phyloP scores from a whole-genome alignment of 2,888 invertebrate genomes.

The Nephrocerus scutellatus region DNA sequence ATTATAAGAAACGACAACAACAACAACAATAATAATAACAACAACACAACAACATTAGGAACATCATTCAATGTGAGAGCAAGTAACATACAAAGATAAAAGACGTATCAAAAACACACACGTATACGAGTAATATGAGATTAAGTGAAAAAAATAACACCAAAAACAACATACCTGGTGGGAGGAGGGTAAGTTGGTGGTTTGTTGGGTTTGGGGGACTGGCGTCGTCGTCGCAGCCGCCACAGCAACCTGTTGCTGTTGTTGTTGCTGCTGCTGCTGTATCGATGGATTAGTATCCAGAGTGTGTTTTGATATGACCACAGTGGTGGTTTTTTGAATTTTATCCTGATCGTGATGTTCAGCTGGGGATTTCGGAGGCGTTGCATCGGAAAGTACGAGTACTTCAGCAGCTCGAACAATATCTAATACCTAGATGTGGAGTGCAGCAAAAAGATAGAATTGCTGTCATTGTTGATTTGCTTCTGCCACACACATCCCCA shows the following conservation, averaged over 20 bases:
- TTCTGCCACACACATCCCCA: conserved; percentile 9
- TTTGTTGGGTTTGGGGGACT: conserved; percentile 21
- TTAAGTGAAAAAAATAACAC: too few relatives aligned
- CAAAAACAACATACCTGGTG: conserved; percentile 34
- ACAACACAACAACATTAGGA: conserved; percentile 10
- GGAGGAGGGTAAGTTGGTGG: conserved; percentile 24
- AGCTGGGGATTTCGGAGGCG: conserved; percentile 68
- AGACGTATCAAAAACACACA: conserved; percentile 14
- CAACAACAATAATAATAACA: conserved; percentile 5
- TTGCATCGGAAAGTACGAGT: conserved; percentile 54
- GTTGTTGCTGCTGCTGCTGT: conserved; percentile 16
- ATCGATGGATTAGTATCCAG: conserved; percentile 54
- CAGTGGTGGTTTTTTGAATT: conserved; percentile 78
- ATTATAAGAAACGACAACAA: background rate
- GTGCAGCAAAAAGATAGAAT: background rate
- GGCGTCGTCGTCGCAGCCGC: conserved; percentile 14
- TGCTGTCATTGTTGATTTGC: conserved; percentile 18
- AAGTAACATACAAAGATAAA: conserved; percentile 19
- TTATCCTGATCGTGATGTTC: conserved; percentile 52
- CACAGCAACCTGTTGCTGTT: conserved; percentile 14
- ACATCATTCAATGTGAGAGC: conserved; percentile 14
- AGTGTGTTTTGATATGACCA: conserved; percentile 91
- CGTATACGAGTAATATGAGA: conserved; percentile 9
- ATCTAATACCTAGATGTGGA: conserved; percentile 64
- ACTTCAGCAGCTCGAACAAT: conserved; percentile 84